Evolutionary conservation across 2,113 vertebrate species (phyloP).

Genomic region (Setophaga petechia): DNA sequence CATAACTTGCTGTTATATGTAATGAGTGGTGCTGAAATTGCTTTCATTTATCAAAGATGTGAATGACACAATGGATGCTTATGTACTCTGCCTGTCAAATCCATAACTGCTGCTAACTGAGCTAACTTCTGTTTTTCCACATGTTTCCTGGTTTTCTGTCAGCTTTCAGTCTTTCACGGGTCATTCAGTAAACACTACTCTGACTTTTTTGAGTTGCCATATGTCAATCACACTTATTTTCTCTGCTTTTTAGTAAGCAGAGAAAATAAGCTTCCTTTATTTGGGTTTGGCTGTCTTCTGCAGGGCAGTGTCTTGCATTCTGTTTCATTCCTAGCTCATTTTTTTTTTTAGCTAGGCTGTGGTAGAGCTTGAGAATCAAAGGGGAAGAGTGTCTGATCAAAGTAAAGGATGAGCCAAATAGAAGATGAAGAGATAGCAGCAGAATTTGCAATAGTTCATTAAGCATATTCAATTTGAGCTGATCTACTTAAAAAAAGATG

Average conservation of each 20-base stretch:
- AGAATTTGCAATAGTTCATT: neutral
- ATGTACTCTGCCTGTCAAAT: slow-evolving; percentile 38
- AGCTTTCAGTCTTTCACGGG: slow-evolving; percentile 61
- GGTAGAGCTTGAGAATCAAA: neutral
- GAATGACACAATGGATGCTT: slow-evolving; percentile 33
- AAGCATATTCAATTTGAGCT: neutral
- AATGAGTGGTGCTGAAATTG: neutral
- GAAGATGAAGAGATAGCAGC: neutral
- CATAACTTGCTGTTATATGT: neutral
- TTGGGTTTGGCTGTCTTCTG: slow-evolving; percentile 29
- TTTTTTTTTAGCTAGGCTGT: slow-evolving; percentile 29
- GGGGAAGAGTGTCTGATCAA: neutral
- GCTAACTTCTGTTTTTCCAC: slow-evolving; percentile 61
- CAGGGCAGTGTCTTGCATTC: neutral
- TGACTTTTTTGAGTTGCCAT: slow-evolving; percentile 56
- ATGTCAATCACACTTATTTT: slow-evolving; percentile 68
- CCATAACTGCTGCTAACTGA: slow-evolving; percentile 6
- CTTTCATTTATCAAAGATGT: slow-evolving; percentile 20
- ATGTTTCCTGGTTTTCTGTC: slow-evolving; percentile 60
- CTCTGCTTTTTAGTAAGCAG: slow-evolving; percentile 5
- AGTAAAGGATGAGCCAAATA: neutral
- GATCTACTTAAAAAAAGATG: neutral
- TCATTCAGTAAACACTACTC: slow-evolving; percentile 62
- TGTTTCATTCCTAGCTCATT: neutral
- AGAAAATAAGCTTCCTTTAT: slow-evolving; percentile 55